Evolutionary conservation across 2,797 vertebrate species (phyloP), one percentile per base, ranked within the genome.

Genomic region (Chelidonichthys spinosus): DNA sequence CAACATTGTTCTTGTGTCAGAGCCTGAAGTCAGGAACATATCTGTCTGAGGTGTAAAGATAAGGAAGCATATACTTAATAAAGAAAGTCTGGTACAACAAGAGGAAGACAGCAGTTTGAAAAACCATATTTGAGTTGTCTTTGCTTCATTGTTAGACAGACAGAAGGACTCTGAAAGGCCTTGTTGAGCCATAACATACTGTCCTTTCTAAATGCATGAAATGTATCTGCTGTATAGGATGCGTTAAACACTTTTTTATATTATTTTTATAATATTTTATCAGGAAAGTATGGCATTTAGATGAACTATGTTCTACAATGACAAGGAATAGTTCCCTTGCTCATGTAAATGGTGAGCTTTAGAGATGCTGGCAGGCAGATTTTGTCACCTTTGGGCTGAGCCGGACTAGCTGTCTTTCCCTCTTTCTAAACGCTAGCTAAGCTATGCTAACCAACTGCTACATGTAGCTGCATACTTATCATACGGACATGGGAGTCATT

Each of bases 11-110:
- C 54, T 70, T 4, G 3, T 62, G 69, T 79, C 58, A 53, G 60
- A 60, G 53, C 67, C 54, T 81, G 15, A 44, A 71, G 63, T 64
- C 10, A 50, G 35, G 63, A 46, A 32, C 5, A 11, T 66, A 33
- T 71, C 46, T 55, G 59, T 33, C 73, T 75, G 58, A 71, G 53
- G 14, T 10, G 3, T 37, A 53, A 53, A n/a, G 40, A 85, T 70
- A 52, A 61, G 33, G 18, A 63, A 46, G 70, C 18, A 66, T 72
- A 63, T 43, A 36, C 14, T 18, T 40, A n/a, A 11, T 14, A 35
- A 55, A 37, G 47, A 13, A 67, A 46, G 7, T 56, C 11, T 33
- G 44, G 52, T 42, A 44, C 59, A 36, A 67, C 50, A 54, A 7
- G 66, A 60, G 18, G 39, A 46, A 10, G 25, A 69, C 15, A 46